These are phyloP conservation scores for Tetramorium bicarinatum DNA, from an alignment of 2,888 invertebrate genomes.

Conservation along the genomic window DNA sequence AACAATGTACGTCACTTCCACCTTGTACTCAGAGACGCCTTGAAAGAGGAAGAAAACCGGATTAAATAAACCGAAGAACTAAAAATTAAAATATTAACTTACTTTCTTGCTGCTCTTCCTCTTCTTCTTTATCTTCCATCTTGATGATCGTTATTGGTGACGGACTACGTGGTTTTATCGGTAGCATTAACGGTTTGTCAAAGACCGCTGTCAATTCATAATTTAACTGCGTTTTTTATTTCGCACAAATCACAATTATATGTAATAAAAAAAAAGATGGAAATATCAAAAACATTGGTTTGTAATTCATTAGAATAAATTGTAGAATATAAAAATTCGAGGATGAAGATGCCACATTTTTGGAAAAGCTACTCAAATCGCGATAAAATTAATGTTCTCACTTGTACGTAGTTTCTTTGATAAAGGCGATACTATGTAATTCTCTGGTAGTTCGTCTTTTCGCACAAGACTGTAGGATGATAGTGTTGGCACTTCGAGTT, in stretches of 20 bases:
- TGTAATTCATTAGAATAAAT: background rate
- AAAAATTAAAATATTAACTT: conserved; percentile 12
- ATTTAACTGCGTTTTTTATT: conserved; percentile 4
- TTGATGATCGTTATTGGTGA: background rate
- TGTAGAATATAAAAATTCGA: background rate
- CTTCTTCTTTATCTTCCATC: background rate
- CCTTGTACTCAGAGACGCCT: conserved; percentile 23
- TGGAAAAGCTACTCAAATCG: background rate
- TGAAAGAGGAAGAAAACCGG: background rate
- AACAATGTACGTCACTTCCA: conserved; percentile 88
- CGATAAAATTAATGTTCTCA: conserved; percentile 55
- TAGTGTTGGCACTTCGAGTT: conserved; percentile 85
- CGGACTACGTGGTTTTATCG: too few relatives aligned
- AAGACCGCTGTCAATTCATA: background rate
- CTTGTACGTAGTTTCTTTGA: conserved; percentile 10
- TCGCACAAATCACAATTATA: background rate
- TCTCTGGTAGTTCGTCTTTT: conserved; percentile 84
- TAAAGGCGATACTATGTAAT: conserved; percentile 86
- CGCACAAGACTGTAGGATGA: conserved; percentile 84
- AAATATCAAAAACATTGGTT: background rate
- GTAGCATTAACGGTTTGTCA: background rate
- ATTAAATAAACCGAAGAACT: background rate
- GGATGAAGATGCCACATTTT: background rate
- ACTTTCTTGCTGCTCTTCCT: background rate
- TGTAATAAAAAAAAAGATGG: background rate